Evolutionary conservation across 2,888 invertebrate genomes (phyloP), one percentile per base, ranked within the genome.

Genomic region (Parascotia fuliginaria): DNA sequence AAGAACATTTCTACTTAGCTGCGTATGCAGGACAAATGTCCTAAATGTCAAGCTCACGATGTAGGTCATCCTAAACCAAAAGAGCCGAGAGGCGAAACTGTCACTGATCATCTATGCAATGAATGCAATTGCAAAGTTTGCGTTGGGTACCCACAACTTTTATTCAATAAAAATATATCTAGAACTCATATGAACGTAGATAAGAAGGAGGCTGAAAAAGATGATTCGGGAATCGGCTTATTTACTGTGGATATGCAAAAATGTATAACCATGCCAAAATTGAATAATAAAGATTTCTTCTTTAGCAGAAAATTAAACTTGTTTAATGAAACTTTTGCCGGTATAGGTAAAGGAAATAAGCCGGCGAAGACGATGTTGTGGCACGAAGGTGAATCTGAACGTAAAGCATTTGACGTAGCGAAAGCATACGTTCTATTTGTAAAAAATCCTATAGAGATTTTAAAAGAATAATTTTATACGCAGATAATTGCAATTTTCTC

Each of bases 351-450:
- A 44, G 31, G 44, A 37, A 31, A 44, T 37, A 37, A 43, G 24
- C 24, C 24, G 15, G 34, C 24, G 1, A 42, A 33, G 16, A 27
- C 42, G 34, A 42, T 42, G 42, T 42, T 42, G 24, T 42, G 24
- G 42, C 24, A 33, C 33, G 42, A 42, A 14, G 42, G 42, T 3
- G 33, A 43, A 43, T 43, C 37, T 13, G 43, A 37, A 11, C 37
- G 37, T 36, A 43, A 43, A 43, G 43, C 37, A 37, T 37, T 43
- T 43, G 13, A 43, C 28, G 43, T 43, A 37, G 37, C 43, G 19
- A 43, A 36, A 9, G 43, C 43, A 36, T 27, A 34, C 36, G 16
- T 43, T 43, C 24, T 43, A 9, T 43, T 43, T 13, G 9, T 36
- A 24, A 33, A 11, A 11, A 24, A 24, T 24, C 4, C 24, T 24